Conservation (phyloP, 2,797 vertebrate species). For the Anguilla marmorata region DNA sequence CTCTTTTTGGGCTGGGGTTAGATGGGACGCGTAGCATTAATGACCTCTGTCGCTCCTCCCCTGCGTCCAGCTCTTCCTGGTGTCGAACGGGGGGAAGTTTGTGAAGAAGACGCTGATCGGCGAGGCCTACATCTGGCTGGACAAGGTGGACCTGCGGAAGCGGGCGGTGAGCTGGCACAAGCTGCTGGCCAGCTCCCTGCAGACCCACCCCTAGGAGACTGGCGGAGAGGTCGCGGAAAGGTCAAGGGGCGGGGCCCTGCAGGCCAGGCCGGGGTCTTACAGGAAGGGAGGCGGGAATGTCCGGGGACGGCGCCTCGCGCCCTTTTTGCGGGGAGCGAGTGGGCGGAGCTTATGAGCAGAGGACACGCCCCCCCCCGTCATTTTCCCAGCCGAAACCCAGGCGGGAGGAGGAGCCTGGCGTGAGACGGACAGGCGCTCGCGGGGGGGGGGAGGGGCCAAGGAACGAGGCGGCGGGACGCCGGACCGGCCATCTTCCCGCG, state of each 20-base stretch:
- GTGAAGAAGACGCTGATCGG: slow-evolving; percentile 98
- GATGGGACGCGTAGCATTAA: neutral
- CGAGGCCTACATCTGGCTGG: slow-evolving; percentile 97
- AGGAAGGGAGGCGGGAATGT: slow-evolving; percentile 22
- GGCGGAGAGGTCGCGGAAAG: neutral
- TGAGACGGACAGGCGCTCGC: slow-evolving; percentile 24
- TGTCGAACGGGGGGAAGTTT: slow-evolving; percentile 97
- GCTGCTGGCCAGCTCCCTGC: slow-evolving; percentile 88
- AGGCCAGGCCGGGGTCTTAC: neutral
- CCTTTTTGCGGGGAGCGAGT: neutral
- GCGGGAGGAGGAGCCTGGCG: neutral
- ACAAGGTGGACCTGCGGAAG: slow-evolving; percentile 97
- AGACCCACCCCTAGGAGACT: slow-evolving; percentile 81
- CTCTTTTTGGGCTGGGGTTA: neutral
- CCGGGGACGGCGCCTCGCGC: slow-evolving; percentile 23
- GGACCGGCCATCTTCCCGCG: slow-evolving; percentile 40
- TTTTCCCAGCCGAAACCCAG: neutral
- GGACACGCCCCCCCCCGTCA: neutral
- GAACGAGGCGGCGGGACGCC: slow-evolving; percentile 17
- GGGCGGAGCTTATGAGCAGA: slow-evolving; percentile 12
- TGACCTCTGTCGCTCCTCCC: too few relatives aligned
- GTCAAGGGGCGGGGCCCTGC: slow-evolving; percentile 20
- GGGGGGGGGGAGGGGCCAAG: neutral
- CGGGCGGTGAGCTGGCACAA: slow-evolving; percentile 99
- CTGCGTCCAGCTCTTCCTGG: slow-evolving; percentile 83